Conservation (phyloP, 2,888 invertebrate species). For the Coenonympha arcania region DNA sequence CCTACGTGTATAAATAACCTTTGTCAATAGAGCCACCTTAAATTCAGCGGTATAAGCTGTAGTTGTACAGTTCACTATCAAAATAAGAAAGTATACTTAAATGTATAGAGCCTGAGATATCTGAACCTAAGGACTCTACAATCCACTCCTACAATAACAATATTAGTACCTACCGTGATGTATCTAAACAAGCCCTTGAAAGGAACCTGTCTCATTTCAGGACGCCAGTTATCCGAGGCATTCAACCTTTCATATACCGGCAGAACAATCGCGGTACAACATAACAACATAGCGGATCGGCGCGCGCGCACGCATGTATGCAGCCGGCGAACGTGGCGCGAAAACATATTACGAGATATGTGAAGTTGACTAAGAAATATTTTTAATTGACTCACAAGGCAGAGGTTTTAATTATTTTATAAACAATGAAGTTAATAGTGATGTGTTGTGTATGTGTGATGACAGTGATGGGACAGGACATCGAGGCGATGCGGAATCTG, state of each 20-base stretch:
- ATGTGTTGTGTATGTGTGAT: conserved; percentile 41
- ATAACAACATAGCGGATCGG: conserved; percentile 23
- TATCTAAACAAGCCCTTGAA: conserved; percentile 22
- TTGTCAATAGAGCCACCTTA: too few species aligned
- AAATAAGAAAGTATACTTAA: too few species aligned
- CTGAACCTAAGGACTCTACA: too few species aligned
- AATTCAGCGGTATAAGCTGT: too few species aligned
- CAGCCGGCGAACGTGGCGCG: conserved; percentile 18
- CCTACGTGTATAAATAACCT: too few species aligned
- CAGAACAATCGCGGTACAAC: conserved; percentile 30
- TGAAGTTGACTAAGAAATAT: conserved; percentile 17
- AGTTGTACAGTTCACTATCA: too few species aligned
- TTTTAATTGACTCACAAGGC: not conserved
- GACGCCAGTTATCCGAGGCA: conserved; percentile 16
- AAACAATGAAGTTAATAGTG: conserved; percentile 28
- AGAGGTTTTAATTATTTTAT: not conserved
- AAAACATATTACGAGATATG: conserved; percentile 14
- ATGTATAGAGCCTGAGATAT: too few species aligned
- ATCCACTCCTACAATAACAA: too few species aligned
- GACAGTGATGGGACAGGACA: conserved; percentile 51
- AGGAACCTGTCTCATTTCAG: conserved; percentile 29
- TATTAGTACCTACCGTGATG: not conserved
- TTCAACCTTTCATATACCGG: conserved; percentile 29
- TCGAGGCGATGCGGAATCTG: conserved; percentile 48
- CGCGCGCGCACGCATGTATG: conserved; percentile 41